phyloP scores from a whole-genome alignment of 92 coral and sea anemone species.

The Palythoa heliodiscus region DNA sequence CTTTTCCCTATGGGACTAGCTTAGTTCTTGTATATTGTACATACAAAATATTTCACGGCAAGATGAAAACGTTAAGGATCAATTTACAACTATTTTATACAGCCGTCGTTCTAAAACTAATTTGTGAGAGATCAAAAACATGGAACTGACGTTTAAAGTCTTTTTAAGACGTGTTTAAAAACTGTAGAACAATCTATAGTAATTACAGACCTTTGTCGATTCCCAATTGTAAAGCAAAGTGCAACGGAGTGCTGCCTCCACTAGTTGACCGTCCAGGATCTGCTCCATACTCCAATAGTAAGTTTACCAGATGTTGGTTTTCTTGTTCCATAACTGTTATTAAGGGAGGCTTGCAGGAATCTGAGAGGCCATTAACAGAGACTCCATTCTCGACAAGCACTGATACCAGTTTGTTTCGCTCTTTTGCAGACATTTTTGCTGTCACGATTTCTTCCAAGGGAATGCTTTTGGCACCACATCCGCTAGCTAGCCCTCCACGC shows the following conservation, averaged over 20 bases:
- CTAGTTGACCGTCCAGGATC: constrained; percentile 59
- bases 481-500: constrained; percentile 77
- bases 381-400: constrained; percentile 77
- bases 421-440: constrained; percentile 27
- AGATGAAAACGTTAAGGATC: too few species aligned
- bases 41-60: too few species aligned
- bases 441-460: constrained; percentile 76
- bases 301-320: constrained; percentile 56
- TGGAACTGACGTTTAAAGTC: background rate
- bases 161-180: background rate
- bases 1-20: too few species aligned
- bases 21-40: too few species aligned
- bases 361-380: constrained; percentile 59
- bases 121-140: too few species aligned
- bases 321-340: constrained; percentile 49
- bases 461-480: constrained; percentile 53
- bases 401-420: constrained; percentile 48
- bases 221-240: constrained; percentile 68
- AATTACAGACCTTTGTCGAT: constrained; percentile 56
- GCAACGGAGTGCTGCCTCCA: constrained; percentile 65
- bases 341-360: constrained; percentile 65
- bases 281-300: constrained; percentile 70
- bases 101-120: too few species aligned
- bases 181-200: background rate
- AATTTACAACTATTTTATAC: too few species aligned